Evolutionary conservation across 2,888 invertebrate species (phyloP).

Genomic region (Leptothorax acervorum): DNA sequence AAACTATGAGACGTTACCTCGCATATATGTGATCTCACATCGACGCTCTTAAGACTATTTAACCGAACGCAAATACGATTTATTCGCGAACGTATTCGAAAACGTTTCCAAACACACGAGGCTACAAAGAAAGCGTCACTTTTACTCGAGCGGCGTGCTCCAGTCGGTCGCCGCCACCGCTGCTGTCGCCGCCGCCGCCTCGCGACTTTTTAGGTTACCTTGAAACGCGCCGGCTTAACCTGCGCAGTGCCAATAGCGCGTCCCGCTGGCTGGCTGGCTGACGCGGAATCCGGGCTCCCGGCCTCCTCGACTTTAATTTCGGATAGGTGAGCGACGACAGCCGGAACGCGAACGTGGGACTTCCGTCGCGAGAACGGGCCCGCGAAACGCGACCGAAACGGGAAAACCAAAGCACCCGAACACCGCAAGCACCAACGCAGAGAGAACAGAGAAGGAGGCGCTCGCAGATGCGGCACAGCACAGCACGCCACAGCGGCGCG

Average conservation of each 20-base stretch:
- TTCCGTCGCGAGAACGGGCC: background rate
- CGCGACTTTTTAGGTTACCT: constrained; percentile 83
- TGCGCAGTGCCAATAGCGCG: constrained; percentile 69
- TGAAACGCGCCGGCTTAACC: constrained; percentile 84
- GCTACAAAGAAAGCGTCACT: background rate
- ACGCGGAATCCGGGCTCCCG: constrained; percentile 42
- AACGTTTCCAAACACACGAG: background rate
- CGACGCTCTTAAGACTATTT: background rate
- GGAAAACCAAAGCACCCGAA: background rate
- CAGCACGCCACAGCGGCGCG: constrained; percentile 25
- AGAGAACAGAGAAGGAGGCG: background rate
- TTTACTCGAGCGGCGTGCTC: constrained; percentile 61
- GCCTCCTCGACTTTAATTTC: constrained; percentile 73
- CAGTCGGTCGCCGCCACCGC: constrained; percentile 26
- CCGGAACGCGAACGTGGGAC: background rate
- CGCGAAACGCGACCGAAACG: background rate
- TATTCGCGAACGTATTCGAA: background rate
- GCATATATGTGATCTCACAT: background rate
- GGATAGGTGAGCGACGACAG: constrained; percentile 3
- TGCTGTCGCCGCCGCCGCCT: background rate
- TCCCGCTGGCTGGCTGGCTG: constrained; percentile 34
- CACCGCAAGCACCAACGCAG: background rate
- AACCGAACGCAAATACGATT: background rate
- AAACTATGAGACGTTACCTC: background rate
- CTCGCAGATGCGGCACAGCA: constrained; percentile 12